Conservation (phyloP, 2,113 vertebrate species). For the Pseudopodoces humilis region DNA sequence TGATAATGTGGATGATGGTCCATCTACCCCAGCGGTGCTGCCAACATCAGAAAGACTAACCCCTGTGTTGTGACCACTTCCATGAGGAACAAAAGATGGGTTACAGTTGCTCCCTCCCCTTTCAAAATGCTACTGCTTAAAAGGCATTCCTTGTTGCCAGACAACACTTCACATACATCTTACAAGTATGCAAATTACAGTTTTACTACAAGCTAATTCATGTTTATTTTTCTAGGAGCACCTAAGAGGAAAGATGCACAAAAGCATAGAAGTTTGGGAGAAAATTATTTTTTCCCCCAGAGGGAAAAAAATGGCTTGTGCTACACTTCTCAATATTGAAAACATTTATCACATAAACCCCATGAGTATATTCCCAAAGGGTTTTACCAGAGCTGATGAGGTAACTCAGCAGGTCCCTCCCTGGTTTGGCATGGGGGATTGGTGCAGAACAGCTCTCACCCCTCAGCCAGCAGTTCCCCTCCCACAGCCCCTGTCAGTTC, state of each 20-base stretch:
- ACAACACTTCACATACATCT: fast-evolving
- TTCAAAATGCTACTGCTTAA: neutral
- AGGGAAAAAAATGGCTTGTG: fast-evolving
- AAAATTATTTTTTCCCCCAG: neutral
- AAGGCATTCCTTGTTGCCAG: neutral
- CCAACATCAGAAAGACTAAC: neutral
- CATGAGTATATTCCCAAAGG: neutral
- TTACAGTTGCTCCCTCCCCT: neutral
- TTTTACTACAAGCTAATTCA: neutral
- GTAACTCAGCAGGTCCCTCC: neutral
- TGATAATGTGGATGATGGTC: neutral
- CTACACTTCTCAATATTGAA: neutral
- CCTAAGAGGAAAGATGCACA: neutral
- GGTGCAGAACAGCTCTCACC: neutral
- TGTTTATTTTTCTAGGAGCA: neutral
- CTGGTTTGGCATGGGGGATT: neutral
- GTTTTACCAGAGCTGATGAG: neutral
- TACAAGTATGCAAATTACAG: neutral
- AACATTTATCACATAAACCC: neutral
- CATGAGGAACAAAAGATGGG: neutral
- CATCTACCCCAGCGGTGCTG: neutral
- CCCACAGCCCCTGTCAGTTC: neutral
- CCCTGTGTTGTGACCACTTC: fast-evolving
- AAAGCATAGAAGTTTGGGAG: neutral
- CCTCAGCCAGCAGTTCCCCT: neutral